Conservation (phyloP, 2,888 invertebrate genomes). For the Salticus scenicus region DNA sequence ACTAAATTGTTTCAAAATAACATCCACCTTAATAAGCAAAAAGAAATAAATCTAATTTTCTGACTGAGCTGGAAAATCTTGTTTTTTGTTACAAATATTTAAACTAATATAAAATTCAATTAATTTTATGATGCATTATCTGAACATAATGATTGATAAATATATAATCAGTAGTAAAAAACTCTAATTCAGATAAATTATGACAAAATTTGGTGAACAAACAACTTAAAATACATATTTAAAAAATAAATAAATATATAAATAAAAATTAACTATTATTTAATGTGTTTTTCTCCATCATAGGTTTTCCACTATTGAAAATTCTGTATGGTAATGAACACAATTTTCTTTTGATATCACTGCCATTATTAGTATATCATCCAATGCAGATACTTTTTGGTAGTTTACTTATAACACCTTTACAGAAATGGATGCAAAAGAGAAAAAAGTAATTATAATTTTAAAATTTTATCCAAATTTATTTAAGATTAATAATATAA, state of each 20-base stretch:
- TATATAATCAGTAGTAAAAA: no score
- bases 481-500: no score
- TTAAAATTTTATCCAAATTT: neutral
- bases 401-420: constrained; percentile 68
- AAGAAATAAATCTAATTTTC: no score
- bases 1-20: no score
- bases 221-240: neutral
- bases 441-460: constrained; percentile 32
- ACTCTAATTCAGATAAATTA: no score
- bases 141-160: no score
- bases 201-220: neutral
- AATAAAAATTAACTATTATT: neutral
- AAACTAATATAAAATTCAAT: no score
- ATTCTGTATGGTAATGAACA: constrained; percentile 74
- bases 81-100: no score
- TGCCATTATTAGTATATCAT: constrained; percentile 75
- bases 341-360: constrained; percentile 73
- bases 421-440: constrained; percentile 45
- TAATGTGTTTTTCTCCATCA: constrained; percentile 46
- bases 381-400: constrained; percentile 75
- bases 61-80: no score
- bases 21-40: no score
- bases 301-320: constrained; percentile 75
- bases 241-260: neutral
- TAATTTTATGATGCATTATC: no score